These are phyloP conservation scores for Cataglyphis hispanica DNA, from an alignment of 1,140 invertebrate genomes.

Conservation along the genomic window DNA sequence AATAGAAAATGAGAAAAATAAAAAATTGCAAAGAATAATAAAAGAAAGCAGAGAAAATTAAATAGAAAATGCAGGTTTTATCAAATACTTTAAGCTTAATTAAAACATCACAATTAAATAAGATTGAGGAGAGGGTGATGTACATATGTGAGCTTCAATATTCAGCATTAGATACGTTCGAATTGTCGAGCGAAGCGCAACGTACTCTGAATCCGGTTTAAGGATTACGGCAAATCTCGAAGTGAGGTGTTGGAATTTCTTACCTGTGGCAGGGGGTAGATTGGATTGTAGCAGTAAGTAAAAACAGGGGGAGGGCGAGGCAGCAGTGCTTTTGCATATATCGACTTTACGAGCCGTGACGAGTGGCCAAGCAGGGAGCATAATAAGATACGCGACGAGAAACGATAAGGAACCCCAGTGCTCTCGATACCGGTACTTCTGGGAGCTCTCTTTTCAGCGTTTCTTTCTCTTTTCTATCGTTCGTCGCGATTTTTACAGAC, in stretches of 20 bases:
- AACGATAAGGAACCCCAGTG: conserved; percentile 66
- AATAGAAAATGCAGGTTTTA: background rate
- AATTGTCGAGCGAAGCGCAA: background rate
- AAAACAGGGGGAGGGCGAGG: background rate
- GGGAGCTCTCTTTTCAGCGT: conserved; percentile 2
- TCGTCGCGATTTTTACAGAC: conserved; percentile 7
- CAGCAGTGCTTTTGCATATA: conserved; percentile 59
- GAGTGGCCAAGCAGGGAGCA: conserved; percentile 48
- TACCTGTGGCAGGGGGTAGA: conserved; percentile 57
- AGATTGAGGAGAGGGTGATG: background rate
- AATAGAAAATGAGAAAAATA: background rate
- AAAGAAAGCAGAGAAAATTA: background rate
- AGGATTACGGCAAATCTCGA: conserved; percentile 64
- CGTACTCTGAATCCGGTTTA: conserved; percentile 44
- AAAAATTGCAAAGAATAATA: background rate
- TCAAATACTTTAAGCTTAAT: background rate
- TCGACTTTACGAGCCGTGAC: conserved; percentile 73
- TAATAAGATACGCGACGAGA: conserved; percentile 65
- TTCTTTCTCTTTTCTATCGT: conserved; percentile 29
- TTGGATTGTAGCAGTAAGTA: conserved; percentile 42
- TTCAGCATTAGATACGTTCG: conserved; percentile 7
- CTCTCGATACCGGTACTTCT: conserved; percentile 63
- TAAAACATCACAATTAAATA: background rate
- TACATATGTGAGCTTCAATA: background rate
- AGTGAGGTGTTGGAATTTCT: conserved; percentile 52